Conservation (phyloP, 1,140 invertebrate species). For the Apis laboriosa region DNA sequence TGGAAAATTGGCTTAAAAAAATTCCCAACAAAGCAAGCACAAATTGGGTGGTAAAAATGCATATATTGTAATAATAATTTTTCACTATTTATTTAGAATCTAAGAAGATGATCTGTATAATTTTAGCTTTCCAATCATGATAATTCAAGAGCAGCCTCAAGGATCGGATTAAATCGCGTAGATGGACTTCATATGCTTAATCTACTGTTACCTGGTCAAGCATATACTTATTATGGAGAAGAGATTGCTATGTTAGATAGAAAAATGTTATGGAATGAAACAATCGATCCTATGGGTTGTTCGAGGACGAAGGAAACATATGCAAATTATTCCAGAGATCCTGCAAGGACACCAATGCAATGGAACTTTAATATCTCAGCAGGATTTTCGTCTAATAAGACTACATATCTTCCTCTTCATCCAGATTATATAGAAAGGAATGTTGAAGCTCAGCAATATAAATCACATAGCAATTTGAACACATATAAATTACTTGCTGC, state of each 20-base stretch:
- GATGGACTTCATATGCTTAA: conserved; percentile 88
- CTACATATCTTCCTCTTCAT: conserved; percentile 87
- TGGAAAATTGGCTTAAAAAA: conserved; percentile 79
- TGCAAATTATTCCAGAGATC: conserved; percentile 80
- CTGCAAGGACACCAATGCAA: conserved; percentile 86
- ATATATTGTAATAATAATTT: neutral
- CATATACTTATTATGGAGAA: conserved; percentile 89
- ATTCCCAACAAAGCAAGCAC: conserved; percentile 77
- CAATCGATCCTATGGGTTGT: conserved; percentile 81
- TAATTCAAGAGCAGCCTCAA: conserved; percentile 82
- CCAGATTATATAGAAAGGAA: conserved; percentile 81
- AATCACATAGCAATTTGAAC: conserved; percentile 79
- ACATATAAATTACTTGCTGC: conserved; percentile 79
- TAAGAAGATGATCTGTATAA: conserved; percentile 77
- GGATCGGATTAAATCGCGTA: conserved; percentile 83
- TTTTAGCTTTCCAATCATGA: conserved; percentile 86
- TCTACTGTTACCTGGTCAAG: conserved; percentile 87
- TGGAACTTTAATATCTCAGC: conserved; percentile 84
- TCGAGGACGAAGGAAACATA: conserved; percentile 80
- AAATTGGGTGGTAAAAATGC: conserved; percentile 80
- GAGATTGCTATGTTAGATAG: conserved; percentile 87
- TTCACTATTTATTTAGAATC: neutral
- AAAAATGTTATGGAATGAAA: conserved; percentile 81
- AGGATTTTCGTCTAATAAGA: conserved; percentile 83
- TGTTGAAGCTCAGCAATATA: conserved; percentile 77